A percentile compares a stretch with the other conserved stretches of the same genome.
Conservation (phyloP, 2,113 vertebrate species). For the Rhinoderma darwinii region DNA sequence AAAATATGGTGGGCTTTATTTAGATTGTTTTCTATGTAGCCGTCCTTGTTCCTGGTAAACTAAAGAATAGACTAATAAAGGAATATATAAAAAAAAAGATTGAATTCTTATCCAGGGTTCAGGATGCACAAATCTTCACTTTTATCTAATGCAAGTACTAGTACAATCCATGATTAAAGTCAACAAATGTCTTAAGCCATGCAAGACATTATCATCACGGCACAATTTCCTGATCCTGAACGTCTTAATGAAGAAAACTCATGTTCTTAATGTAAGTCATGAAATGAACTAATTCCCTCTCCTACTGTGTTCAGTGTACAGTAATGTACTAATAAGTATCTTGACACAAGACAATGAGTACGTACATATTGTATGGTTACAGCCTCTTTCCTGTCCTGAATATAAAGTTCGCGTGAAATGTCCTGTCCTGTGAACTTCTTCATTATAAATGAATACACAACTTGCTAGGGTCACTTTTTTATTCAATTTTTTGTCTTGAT, state of each 20-base stretch:
- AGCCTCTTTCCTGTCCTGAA: neutral
- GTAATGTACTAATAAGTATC: neutral
- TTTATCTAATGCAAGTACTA: neutral
- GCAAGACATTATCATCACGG: neutral
- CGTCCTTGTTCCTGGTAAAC: neutral
- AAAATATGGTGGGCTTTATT: neutral
- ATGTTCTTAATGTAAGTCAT: slow-evolving; percentile 1
- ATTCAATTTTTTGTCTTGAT: neutral
- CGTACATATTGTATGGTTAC: neutral
- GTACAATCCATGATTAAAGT: neutral
- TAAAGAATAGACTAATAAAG: no score
- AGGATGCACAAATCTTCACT: neutral
- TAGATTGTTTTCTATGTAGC: neutral
- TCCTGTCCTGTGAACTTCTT: slow-evolving; percentile 4
- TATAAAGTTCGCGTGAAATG: slow-evolving; percentile 2
- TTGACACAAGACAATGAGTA: neutral
- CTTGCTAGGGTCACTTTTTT: neutral
- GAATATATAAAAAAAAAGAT: no score
- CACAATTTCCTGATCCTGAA: neutral
- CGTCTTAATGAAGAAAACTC: neutral
- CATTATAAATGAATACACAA: slow-evolving; percentile 37
- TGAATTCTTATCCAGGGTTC: neutral
- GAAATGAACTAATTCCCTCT: neutral
- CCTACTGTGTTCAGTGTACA: neutral
- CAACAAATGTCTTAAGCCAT: neutral